Evolutionary conservation across 2,888 invertebrate genomes (phyloP).

Genomic region (Polyommatus iphigenia): DNA sequence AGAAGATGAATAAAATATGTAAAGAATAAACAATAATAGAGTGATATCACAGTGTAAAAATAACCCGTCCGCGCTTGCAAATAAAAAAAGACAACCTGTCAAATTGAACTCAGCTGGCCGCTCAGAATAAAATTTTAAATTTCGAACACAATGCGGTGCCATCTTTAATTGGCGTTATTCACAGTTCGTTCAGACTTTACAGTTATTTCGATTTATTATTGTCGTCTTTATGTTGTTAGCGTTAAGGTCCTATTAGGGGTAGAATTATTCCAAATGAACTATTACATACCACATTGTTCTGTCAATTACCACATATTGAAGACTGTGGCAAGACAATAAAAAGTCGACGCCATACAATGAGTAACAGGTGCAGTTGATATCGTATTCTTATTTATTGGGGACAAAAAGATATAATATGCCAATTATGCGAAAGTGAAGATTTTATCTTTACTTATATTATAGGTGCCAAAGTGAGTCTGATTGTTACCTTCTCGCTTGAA

Average conservation of each 20-base stretch:
- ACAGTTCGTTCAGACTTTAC: not conserved
- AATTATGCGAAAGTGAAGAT: constrained; percentile 35
- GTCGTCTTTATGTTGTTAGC: not conserved
- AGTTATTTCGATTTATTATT: not conserved
- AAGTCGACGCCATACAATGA: constrained; percentile 49
- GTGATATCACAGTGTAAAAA: no score
- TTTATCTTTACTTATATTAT: not conserved
- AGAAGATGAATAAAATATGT: no score
- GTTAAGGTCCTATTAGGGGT: not conserved
- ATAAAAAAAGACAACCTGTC: not conserved
- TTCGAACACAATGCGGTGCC: not conserved
- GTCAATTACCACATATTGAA: constrained; percentile 32
- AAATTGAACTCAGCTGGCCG: not conserved
- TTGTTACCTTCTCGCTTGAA: no score
- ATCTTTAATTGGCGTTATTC: not conserved
- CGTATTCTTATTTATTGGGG: constrained; percentile 65
- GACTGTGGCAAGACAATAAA: constrained; percentile 21
- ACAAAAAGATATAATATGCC: constrained; percentile 55
- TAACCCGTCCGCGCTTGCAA: not conserved
- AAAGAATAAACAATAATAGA: no score
- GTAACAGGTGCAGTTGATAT: constrained; percentile 72
- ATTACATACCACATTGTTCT: constrained; percentile 16
- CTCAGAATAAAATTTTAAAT: not conserved
- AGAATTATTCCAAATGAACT: constrained; percentile 6
- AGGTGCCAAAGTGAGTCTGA: no score